These are phyloP conservation scores for Sula dactylatra DNA, from an alignment of 2,113 vertebrate genomes.

Conservation along the genomic window DNA sequence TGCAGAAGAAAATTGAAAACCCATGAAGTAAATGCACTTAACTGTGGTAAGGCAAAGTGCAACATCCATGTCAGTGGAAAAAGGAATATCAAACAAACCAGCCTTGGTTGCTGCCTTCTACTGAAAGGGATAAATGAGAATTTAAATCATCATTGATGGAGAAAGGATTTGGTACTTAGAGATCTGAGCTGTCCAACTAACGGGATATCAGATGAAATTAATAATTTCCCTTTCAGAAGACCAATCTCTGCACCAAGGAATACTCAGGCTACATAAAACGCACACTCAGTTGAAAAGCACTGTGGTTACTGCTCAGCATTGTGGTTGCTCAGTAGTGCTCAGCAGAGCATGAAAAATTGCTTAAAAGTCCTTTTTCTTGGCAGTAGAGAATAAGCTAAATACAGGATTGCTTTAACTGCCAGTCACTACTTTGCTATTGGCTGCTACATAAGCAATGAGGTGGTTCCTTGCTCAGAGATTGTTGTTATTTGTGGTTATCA, in stretches of 20 bases:
- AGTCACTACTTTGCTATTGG: neutral
- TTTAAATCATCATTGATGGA: neutral
- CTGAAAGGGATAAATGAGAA: neutral
- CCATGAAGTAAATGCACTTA: neutral
- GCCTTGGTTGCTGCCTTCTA: neutral
- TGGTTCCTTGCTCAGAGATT: neutral
- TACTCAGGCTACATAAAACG: neutral
- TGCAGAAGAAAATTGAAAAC: neutral
- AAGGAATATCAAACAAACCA: neutral
- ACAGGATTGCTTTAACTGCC: neutral
- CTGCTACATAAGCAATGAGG: neutral
- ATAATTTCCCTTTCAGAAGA: neutral
- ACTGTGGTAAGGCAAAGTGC: neutral
- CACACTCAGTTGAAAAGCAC: neutral
- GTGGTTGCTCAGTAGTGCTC: neutral
- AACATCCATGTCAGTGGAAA: neutral
- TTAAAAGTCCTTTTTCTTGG: neutral
- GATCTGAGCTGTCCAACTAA: neutral
- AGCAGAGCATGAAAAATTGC: neutral
- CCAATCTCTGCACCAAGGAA: neutral
- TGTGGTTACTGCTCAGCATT: neutral
- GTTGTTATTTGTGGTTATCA: neutral
- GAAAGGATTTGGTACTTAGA: neutral
- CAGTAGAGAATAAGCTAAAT: neutral
- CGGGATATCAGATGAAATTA: neutral